Evolutionary conservation across 2,113 vertebrate species (phyloP).

Genomic region (Hypocryptadius cinnamomeus): DNA sequence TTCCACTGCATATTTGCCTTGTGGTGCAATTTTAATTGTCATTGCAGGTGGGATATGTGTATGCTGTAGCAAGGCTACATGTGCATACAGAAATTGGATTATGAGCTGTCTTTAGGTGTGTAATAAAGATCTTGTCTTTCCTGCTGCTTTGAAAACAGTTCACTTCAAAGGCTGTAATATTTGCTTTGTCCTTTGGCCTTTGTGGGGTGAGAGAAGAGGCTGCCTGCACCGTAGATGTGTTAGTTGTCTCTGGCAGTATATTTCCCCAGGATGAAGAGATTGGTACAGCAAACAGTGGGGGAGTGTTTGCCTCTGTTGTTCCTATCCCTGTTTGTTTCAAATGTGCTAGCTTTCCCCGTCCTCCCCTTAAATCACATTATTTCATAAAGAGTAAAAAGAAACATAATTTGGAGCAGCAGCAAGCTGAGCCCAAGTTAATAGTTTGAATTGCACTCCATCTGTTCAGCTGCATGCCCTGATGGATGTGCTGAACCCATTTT

Average conservation of each 20-base stretch:
- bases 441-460: slow-evolving; percentile 72
- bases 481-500: slow-evolving; percentile 70
- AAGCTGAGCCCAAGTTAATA: slow-evolving; percentile 66
- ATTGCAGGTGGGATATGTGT: not conserved
- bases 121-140: not conserved
- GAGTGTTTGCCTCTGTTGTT: slow-evolving; percentile 11
- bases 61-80: not conserved
- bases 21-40: not conserved
- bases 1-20: not conserved
- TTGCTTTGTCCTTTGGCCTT: slow-evolving; percentile 11
- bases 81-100: not conserved
- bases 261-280: not conserved
- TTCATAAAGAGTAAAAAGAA: slow-evolving; percentile 65
- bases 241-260: not conserved
- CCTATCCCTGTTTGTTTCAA: not conserved
- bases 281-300: not conserved
- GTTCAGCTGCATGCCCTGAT: slow-evolving; percentile 66
- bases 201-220: not conserved
- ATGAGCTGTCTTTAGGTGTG: not conserved
- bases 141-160: not conserved
- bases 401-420: slow-evolving; percentile 66
- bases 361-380: slow-evolving; percentile 52
- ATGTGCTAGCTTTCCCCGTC: not conserved
- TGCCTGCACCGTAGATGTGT: not conserved
- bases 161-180: slow-evolving; percentile 6